These are phyloP conservation scores for Dipodomys spectabilis DNA, from an alignment of 2,113 vertebrate genomes.

Conservation along the genomic window DNA sequence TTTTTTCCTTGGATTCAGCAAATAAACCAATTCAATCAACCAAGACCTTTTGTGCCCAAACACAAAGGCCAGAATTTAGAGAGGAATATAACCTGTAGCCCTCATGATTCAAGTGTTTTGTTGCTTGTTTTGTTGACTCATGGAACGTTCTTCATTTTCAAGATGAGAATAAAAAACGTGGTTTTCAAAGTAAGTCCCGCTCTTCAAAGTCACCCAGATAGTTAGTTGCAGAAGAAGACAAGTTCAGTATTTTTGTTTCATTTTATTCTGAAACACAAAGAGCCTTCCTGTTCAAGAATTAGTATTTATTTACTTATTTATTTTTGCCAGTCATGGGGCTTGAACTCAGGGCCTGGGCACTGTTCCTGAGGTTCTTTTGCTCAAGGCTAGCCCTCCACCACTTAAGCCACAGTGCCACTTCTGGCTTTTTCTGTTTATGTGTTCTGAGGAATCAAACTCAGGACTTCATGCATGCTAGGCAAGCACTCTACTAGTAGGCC, in stretches of 20 bases:
- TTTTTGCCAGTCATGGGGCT: too few relatives aligned
- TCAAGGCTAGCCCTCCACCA: too few relatives aligned
- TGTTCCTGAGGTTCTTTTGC: too few relatives aligned
- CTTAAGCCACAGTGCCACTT: too few relatives aligned
- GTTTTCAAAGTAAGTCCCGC: neutral
- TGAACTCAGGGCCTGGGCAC: too few relatives aligned
- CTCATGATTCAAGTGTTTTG: neutral
- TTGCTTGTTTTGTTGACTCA: neutral
- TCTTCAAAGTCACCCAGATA: neutral
- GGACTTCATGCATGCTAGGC: too few relatives aligned
- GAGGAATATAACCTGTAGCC: neutral
- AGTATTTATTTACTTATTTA: neutral
- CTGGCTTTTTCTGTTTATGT: too few relatives aligned
- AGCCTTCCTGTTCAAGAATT: neutral
- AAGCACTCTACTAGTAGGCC: too few relatives aligned
- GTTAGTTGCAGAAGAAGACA: neutral
- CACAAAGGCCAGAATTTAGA: constrained; percentile 47
- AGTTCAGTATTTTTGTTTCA: neutral
- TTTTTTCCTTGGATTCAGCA: constrained; percentile 32
- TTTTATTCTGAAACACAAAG: neutral
- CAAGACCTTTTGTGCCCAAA: constrained; percentile 28
- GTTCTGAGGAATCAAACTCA: too few relatives aligned
- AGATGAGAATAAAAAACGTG: constrained; percentile 6
- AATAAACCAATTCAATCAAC: constrained; percentile 5
- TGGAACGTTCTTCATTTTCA: neutral